Evolutionary conservation across 2,888 invertebrate species (phyloP).

Genomic region (Eristalinus sepulchralis): DNA sequence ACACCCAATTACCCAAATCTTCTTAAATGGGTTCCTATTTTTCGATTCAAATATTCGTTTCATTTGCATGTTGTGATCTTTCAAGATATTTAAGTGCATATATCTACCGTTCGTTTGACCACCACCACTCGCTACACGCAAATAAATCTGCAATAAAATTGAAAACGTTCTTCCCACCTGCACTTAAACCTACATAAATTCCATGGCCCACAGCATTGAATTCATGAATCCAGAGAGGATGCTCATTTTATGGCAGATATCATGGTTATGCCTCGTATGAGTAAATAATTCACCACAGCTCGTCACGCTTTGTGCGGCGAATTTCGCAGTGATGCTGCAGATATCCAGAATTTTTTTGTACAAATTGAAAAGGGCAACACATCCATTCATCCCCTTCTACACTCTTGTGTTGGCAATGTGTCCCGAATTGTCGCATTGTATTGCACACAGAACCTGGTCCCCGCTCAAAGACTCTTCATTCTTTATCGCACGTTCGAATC

Average conservation of each 20-base stretch:
- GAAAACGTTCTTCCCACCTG: conserved; percentile 31
- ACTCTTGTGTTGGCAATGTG: conserved; percentile 16
- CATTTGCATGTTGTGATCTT: too few relatives aligned
- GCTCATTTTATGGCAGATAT: conserved; percentile 58
- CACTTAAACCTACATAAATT: conserved; percentile 45
- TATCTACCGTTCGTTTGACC: too few relatives aligned
- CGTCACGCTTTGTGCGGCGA: conserved; percentile 32
- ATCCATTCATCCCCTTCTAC: neutral
- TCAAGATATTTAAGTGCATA: too few relatives aligned
- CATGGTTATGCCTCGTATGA: conserved; percentile 10
- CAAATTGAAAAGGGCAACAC: conserved; percentile 54
- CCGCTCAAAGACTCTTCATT: conserved; percentile 55
- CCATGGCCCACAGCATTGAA: conserved; percentile 51
- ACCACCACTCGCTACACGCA: neutral
- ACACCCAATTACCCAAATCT: too few relatives aligned
- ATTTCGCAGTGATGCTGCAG: conserved; percentile 44
- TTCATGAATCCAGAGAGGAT: conserved; percentile 55
- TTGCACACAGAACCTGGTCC: conserved; percentile 15
- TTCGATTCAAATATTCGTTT: too few relatives aligned
- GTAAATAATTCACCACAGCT: conserved; percentile 62
- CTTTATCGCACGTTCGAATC: conserved; percentile 65
- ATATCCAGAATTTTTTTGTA: conserved; percentile 57
- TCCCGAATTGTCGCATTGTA: conserved; percentile 53
- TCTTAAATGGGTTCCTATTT: too few relatives aligned
- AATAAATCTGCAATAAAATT: neutral